These are phyloP conservation scores for Volucella zonaria DNA, from an alignment of 2,888 invertebrate species.

Conservation along the genomic window DNA sequence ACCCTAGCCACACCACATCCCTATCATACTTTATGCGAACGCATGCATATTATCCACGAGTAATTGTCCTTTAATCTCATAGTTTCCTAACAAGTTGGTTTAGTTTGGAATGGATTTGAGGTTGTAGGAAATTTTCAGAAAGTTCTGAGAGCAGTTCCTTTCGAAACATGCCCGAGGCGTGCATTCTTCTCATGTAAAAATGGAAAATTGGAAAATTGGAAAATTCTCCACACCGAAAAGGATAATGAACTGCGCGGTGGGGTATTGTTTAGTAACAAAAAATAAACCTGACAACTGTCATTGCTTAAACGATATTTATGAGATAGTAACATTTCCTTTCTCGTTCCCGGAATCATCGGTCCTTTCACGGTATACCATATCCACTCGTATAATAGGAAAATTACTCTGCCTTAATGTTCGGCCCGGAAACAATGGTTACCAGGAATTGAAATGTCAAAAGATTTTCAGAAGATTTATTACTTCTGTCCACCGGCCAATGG, in stretches of 20 bases:
- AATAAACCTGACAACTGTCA: slow-evolving; percentile 58
- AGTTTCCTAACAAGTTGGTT: slow-evolving; percentile 49
- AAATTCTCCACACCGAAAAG: slow-evolving; percentile 35
- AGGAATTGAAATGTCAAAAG: slow-evolving; percentile 71
- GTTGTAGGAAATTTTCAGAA: too few relatives aligned
- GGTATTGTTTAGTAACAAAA: slow-evolving; percentile 57
- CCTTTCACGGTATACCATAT: too few relatives aligned
- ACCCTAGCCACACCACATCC: slow-evolving; percentile 24
- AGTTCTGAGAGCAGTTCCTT: not conserved
- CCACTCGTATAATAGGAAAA: slow-evolving; percentile 40
- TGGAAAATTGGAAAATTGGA: slow-evolving; percentile 50
- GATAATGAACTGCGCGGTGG: slow-evolving; percentile 61
- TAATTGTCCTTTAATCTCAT: slow-evolving; percentile 72
- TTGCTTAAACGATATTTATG: slow-evolving; percentile 72
- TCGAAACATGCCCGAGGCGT: slow-evolving; percentile 35
- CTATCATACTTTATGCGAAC: slow-evolving; percentile 36
- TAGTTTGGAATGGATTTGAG: not conserved
- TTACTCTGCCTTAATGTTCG: slow-evolving; percentile 53
- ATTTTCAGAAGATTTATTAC: slow-evolving; percentile 65
- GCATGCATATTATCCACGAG: slow-evolving; percentile 51
- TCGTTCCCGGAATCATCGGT: too few relatives aligned
- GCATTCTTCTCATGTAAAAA: slow-evolving; percentile 55
- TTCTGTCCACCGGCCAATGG: slow-evolving; percentile 14
- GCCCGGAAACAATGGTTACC: slow-evolving; percentile 47
- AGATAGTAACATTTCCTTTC: slow-evolving; percentile 4